A percentile compares a stretch with the other conserved stretches of the same genome.
Evolutionary conservation across 2,888 invertebrate genomes (phyloP).

Genomic region (Theretra japonica): DNA sequence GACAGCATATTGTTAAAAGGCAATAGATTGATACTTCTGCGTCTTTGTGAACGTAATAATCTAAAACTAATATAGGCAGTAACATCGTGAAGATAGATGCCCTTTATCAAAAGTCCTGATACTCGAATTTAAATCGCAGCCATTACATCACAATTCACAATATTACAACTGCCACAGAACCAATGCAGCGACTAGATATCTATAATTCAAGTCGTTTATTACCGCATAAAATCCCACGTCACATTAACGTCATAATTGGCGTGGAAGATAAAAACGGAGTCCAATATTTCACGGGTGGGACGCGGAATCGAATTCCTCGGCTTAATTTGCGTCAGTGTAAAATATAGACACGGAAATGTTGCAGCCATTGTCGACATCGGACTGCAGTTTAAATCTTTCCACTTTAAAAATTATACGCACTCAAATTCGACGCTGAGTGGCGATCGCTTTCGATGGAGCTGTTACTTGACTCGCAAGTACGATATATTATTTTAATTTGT

Average conservation of each 20-base stretch:
- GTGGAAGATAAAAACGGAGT: neutral
- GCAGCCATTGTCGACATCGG: neutral
- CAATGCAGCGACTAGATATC: too few relatives aligned
- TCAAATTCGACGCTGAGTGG: neutral
- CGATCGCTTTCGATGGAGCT: neutral
- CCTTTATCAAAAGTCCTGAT: too few relatives aligned
- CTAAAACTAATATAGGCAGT: too few relatives aligned
- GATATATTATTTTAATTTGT: too few relatives aligned
- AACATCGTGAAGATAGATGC: too few relatives aligned
- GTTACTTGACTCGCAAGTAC: too few relatives aligned
- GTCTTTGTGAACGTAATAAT: too few relatives aligned
- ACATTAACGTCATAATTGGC: neutral
- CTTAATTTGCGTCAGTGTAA: conserved; percentile 7
- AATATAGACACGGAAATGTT: neutral
- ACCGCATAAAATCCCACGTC: neutral
- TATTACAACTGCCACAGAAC: too few relatives aligned
- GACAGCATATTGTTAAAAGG: too few relatives aligned
- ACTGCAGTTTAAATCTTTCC: conserved; percentile 3
- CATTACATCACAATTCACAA: too few relatives aligned
- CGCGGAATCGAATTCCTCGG: neutral
- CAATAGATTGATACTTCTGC: too few relatives aligned
- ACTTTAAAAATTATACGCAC: conserved; percentile 25
- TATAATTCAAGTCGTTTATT: neutral
- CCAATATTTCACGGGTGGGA: neutral
- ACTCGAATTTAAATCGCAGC: too few relatives aligned